Percentiles rank a stretch among this genome's conserved stretches.
phyloP scores from a whole-genome alignment of 2,888 invertebrate genomes.

The Hemaris fuciformis region DNA sequence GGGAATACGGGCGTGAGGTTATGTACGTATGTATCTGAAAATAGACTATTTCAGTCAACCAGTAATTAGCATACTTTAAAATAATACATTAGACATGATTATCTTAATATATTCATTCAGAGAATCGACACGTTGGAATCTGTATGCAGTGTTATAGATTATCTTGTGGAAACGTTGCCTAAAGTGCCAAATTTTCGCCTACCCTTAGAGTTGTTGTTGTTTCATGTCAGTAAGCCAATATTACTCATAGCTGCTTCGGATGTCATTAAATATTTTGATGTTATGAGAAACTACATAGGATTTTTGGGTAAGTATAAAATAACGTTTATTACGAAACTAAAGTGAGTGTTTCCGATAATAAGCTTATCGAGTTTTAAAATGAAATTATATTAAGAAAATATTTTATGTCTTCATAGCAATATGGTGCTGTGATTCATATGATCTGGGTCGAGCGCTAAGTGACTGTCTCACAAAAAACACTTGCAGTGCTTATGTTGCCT shows the following conservation, averaged over 20 bases:
- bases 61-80: neutral
- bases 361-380: too few relatives aligned
- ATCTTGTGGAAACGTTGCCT: conserved; percentile 42
- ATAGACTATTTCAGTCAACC: neutral
- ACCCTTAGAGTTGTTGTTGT: conserved; percentile 35
- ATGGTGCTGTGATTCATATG: too few relatives aligned
- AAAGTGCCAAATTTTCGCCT: conserved; percentile 33
- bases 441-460: too few relatives aligned
- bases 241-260: conserved; percentile 43
- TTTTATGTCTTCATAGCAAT: too few relatives aligned
- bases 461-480: too few relatives aligned
- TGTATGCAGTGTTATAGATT: conserved; percentile 47
- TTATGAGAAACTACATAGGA: conserved; percentile 47
- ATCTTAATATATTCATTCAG: conserved; percentile 31
- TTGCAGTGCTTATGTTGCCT: too few relatives aligned
- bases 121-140: conserved; percentile 46
- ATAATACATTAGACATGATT: neutral
- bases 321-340: neutral
- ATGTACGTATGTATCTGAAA: too few relatives aligned
- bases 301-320: conserved; percentile 52
- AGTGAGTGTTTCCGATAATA: too few relatives aligned
- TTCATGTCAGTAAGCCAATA: conserved; percentile 50
- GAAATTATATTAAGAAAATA: too few relatives aligned
- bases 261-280: conserved; percentile 40
- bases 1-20: too few relatives aligned